These are phyloP conservation scores for Acleris cristana DNA, from an alignment of 2,888 invertebrate species.

Conservation along the genomic window DNA sequence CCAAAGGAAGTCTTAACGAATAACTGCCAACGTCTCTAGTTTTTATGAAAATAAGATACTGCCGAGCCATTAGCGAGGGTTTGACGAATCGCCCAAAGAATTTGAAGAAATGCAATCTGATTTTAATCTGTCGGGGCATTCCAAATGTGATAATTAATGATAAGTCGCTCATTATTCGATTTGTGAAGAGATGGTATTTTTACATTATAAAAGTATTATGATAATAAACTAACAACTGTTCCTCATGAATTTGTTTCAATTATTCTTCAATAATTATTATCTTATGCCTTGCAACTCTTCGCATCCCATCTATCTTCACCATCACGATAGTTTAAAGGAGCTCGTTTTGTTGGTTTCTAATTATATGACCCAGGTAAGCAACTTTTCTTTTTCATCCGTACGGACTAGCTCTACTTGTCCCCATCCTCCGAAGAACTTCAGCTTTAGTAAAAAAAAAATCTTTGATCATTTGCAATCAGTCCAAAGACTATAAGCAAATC, in stretches of 20 bases:
- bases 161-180: neutral
- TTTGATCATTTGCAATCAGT: too few species aligned
- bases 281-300: too few species aligned
- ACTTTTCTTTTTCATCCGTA: too few species aligned
- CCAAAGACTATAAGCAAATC: too few species aligned
- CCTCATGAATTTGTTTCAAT: neutral
- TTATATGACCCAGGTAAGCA: too few species aligned
- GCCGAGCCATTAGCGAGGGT: neutral
- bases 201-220: neutral
- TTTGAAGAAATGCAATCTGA: neutral
- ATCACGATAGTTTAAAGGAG: too few species aligned
- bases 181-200: neutral
- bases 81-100: neutral
- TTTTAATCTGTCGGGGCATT: neutral
- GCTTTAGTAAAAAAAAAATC: too few species aligned
- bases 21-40: neutral
- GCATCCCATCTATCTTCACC: too few species aligned
- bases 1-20: constrained; percentile 16
- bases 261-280: too few species aligned
- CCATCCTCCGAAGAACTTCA: too few species aligned
- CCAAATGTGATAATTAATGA: constrained; percentile 2
- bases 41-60: neutral
- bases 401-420: too few species aligned
- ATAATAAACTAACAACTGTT: neutral
- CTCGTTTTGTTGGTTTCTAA: too few species aligned